Percentiles rank a stretch among this genome's conserved stretches.
Conservation (phyloP, 2,797 vertebrate species). For the Remorina albescens region DNA sequence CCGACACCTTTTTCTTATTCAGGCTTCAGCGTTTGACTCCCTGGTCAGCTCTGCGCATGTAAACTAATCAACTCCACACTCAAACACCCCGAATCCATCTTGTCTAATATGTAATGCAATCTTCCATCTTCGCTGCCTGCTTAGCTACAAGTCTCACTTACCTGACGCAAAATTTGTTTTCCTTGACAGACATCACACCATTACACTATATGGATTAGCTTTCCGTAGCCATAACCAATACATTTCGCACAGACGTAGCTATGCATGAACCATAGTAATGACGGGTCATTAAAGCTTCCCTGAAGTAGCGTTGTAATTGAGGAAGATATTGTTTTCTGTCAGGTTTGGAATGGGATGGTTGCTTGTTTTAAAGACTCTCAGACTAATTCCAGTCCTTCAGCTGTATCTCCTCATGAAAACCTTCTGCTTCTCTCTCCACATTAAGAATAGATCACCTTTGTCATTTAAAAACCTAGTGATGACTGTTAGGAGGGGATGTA, state of each 20-base stretch:
- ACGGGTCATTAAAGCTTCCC: neutral
- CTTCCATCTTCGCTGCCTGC: neutral
- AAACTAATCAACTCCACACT: neutral
- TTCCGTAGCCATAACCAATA: conserved; percentile 5
- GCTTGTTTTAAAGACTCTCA: neutral
- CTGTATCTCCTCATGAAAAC: too few species aligned
- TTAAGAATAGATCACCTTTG: neutral
- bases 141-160: conserved; percentile 20
- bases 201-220: neutral
- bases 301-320: neutral
- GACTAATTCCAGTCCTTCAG: too few species aligned
- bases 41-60: neutral
- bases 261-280: neutral
- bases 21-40: conserved; percentile 12
- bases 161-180: neutral
- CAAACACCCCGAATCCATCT: neutral
- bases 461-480: neutral
- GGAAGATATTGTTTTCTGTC: neutral
- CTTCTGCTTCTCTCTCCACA: neutral
- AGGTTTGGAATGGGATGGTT: neutral
- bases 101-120: neutral
- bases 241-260: conserved; percentile 11
- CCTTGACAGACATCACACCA: neutral
- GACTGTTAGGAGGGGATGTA: neutral
- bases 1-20: conserved; percentile 21